Percentiles rank a stretch among this genome's conserved stretches.
Conservation (phyloP, 2,797 vertebrate species). For the Scyliorhinus canicula region DNA sequence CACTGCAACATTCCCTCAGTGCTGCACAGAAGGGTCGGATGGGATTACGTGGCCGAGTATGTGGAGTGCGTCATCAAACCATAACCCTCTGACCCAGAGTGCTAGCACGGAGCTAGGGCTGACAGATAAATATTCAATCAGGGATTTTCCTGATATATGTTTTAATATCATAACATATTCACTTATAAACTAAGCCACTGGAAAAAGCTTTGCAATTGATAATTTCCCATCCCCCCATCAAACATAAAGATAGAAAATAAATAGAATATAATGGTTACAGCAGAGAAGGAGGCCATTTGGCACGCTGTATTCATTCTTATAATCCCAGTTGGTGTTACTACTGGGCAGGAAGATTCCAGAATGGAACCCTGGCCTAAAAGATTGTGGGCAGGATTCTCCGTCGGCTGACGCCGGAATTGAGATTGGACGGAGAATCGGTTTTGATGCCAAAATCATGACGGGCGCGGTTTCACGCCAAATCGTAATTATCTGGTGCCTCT, state of each 20-base stretch:
- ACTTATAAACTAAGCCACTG: not conserved
- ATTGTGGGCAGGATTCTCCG: too few species aligned
- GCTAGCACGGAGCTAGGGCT: not conserved
- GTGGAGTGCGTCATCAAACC: not conserved
- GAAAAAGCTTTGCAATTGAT: not conserved
- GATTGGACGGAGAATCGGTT: too few species aligned
- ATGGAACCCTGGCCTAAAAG: too few species aligned
- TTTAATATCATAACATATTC: not conserved
- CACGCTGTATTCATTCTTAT: too few species aligned
- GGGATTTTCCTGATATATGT: not conserved
- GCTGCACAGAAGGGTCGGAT: not conserved
- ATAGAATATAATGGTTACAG: not conserved
- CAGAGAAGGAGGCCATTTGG: not conserved
- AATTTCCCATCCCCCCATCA: not conserved
- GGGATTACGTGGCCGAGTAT: not conserved
- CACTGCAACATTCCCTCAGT: not conserved
- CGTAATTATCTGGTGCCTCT: too few species aligned
- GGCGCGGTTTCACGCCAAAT: too few species aligned
- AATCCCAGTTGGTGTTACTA: too few species aligned
- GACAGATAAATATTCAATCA: not conserved
- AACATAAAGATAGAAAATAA: not conserved
- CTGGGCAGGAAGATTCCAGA: too few species aligned
- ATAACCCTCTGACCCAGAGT: not conserved
- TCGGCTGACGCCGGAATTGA: too few species aligned
- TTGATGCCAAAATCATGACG: too few species aligned